Percentiles rank a stretch among this genome's conserved stretches.
Evolutionary conservation across 2,888 invertebrate genomes (phyloP).

Genomic region (Tipula vernalis): DNA sequence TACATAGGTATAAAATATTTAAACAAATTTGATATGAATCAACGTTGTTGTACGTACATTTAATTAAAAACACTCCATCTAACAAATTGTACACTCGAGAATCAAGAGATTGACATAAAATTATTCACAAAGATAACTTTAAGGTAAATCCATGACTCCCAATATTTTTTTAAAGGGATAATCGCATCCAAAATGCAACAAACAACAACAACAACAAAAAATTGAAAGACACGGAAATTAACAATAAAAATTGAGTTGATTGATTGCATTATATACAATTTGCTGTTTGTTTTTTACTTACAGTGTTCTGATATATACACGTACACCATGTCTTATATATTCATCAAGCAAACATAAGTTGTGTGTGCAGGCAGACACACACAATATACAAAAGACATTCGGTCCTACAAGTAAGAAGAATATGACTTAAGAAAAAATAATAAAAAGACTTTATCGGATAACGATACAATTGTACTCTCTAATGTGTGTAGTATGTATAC

Average conservation of each 20-base stretch:
- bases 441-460: not conserved
- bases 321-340: not conserved
- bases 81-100: no score
- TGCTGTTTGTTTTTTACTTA: not conserved
- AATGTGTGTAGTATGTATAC: not conserved
- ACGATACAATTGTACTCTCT: not conserved
- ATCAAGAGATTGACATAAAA: no score
- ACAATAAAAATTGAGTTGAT: not conserved
- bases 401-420: not conserved
- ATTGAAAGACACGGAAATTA: not conserved
- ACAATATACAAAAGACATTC: not conserved
- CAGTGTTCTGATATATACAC: not conserved
- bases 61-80: no score
- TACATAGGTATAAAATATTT: no score
- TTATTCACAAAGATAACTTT: no score
- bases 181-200: not conserved
- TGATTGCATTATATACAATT: not conserved
- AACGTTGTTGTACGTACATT: no score
- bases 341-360: not conserved
- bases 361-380: not conserved
- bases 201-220: not conserved
- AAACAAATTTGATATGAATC: no score
- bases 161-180: not conserved
- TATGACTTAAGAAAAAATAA: not conserved
- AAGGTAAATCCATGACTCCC: not conserved